Base-by-base conservation (phyloP, 2,888 invertebrate species). In the Eurytoma adleriae region DNA sequence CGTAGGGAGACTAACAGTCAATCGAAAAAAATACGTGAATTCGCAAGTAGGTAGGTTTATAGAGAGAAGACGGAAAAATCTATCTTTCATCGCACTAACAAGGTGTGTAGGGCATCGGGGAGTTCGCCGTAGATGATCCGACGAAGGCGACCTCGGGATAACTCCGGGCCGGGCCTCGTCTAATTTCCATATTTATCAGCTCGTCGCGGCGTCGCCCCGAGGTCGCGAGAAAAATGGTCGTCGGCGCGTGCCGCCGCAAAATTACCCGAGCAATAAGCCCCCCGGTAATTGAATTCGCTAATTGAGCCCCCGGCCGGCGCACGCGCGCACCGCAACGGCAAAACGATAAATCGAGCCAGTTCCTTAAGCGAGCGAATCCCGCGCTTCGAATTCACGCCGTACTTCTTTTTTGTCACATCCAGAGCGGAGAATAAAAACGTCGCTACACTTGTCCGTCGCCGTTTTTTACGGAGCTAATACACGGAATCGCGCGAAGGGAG, bases 151-250 rank as follows among this genome's bases (percentile, higher is more conserved):
- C 64, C 4, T 7, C 48, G 56, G 54, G 56, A 56, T 66, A 30
- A 52, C 24, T 68, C 52, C 18, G 5, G 40, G 66, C n/a, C 18
- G 18, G 48, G 66, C 24, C 66, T 61, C 56, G 3, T 62, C 75
- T 68, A 59, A 78, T 81, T 81, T 81, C 56, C 81, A 78, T 81
- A 81, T 81, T 81, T 81, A 81, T 78, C 81, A 74, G 71, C 61
- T 75, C 68, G 62, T 20, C 52, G 70, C 27, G 18, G 10, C n/a
- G 61, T 16, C 61, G 40, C n/a, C 69, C n/a, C 18, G 69, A 59
- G 18, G 18, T 40, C 24, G 12, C 30, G 67, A n/a, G 71, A 30
- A 66, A 61, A 68, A 67, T 76, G 27, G 75, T 80, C 71, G 56
- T 7, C 59, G n/a, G 67, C 71, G 61, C 76, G 71, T 61, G 75